Conservation (phyloP, 2,888 invertebrate genomes). For the Melanostoma mellinum region DNA sequence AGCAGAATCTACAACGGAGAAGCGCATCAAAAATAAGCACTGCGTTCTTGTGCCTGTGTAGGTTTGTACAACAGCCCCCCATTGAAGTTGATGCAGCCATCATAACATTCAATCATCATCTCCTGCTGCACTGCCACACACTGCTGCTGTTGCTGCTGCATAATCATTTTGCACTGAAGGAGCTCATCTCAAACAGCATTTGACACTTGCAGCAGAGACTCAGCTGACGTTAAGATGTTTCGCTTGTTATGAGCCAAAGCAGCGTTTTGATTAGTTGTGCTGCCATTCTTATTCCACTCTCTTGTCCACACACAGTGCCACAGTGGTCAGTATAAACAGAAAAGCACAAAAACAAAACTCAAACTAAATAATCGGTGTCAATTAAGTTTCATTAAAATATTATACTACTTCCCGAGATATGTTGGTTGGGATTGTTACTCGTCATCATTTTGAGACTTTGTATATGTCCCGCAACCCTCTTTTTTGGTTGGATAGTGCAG, state of each 20-base stretch:
- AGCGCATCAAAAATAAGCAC: constrained; percentile 20
- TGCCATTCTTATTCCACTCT: constrained; percentile 6
- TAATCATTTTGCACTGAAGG: constrained; percentile 19
- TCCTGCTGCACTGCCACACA: constrained; percentile 30
- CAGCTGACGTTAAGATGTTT: constrained; percentile 70
- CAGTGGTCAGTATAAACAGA: constrained; percentile 30
- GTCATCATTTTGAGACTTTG: constrained; percentile 25
- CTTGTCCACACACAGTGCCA: neutral
- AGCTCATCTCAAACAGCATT: constrained; percentile 28
- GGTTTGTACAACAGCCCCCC: constrained; percentile 14
- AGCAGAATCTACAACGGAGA: constrained; percentile 46
- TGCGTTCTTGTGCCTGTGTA: neutral
- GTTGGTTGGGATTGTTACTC: constrained; percentile 6
- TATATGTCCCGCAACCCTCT: constrained; percentile 7
- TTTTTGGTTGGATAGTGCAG: constrained; percentile 47
- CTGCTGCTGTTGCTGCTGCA: constrained; percentile 14
- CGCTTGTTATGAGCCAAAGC: constrained; percentile 69
- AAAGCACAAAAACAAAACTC: constrained; percentile 16
- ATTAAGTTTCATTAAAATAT: constrained; percentile 73
- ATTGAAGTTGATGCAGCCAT: constrained; percentile 70
- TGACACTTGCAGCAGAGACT: constrained; percentile 29
- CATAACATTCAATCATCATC: constrained; percentile 73
- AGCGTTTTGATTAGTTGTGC: constrained; percentile 71
- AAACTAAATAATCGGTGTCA: constrained; percentile 70
- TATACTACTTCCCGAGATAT: constrained; percentile 57